Conservation (phyloP, 1,140 invertebrate species). For the Sitophilus oryzae region DNA sequence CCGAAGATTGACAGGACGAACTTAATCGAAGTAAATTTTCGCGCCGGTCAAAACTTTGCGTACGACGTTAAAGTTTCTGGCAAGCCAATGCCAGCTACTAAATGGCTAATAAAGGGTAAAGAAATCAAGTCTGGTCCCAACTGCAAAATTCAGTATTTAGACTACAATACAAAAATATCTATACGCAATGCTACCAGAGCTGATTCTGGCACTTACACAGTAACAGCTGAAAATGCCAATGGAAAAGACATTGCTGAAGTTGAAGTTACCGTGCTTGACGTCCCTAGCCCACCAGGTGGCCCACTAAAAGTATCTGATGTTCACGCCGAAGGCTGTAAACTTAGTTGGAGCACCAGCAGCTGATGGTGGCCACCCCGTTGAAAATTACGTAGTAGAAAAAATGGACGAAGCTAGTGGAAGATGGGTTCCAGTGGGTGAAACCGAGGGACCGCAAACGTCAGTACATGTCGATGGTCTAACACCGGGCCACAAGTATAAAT, state of each 20-base stretch:
- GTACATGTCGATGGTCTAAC: slow-evolving; percentile 70
- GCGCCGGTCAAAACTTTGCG: slow-evolving; percentile 80
- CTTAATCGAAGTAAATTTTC: slow-evolving; percentile 76
- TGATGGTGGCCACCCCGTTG: slow-evolving; percentile 83
- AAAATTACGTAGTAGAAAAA: slow-evolving; percentile 91
- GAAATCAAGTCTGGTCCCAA: slow-evolving; percentile 67
- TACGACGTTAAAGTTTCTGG: slow-evolving; percentile 81
- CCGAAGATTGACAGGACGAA: slow-evolving; percentile 86
- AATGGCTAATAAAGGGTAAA: slow-evolving; percentile 72
- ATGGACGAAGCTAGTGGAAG: slow-evolving; percentile 87
- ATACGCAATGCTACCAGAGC: slow-evolving; percentile 78
- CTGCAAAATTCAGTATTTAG: slow-evolving; percentile 70
- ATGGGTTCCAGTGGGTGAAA: slow-evolving; percentile 90
- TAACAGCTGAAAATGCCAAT: slow-evolving; percentile 88
- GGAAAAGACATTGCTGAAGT: slow-evolving; percentile 89
- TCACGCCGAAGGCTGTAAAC: slow-evolving; percentile 75
- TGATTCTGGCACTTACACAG: slow-evolving; percentile 86
- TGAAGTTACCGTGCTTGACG: slow-evolving; percentile 87
- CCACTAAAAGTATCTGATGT: slow-evolving; percentile 84
- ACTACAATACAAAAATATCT: slow-evolving; percentile 86
- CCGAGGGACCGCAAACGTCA: slow-evolving; percentile 68
- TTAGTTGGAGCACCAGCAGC: slow-evolving; percentile 88
- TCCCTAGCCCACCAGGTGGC: slow-evolving; percentile 83
- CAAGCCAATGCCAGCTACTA: slow-evolving; percentile 81
- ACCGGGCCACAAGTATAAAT: slow-evolving; percentile 93